These are phyloP conservation scores for Zaprionus africanus DNA, from an alignment of 1,140 invertebrate species.

Conservation along the genomic window DNA sequence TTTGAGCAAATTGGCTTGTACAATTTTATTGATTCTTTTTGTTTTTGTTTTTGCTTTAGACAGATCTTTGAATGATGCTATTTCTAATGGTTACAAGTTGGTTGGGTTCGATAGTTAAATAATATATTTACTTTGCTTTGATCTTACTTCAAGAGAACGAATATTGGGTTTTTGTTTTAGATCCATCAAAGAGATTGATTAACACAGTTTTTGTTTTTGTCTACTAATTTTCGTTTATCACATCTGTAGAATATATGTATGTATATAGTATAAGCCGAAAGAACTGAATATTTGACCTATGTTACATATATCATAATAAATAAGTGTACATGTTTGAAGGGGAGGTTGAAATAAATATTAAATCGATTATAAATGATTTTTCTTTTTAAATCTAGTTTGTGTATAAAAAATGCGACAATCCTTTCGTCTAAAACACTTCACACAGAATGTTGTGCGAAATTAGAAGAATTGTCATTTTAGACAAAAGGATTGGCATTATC, in stretches of 20 bases:
- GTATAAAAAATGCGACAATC: slow-evolving; percentile 83
- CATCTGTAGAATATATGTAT: slow-evolving; percentile 45
- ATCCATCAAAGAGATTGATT: slow-evolving; percentile 82
- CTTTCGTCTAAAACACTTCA: slow-evolving; percentile 82
- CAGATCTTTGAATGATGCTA: slow-evolving; percentile 38
- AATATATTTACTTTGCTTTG: slow-evolving; percentile 1
- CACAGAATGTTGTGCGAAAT: slow-evolving; percentile 54
- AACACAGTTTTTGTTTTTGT: slow-evolving; percentile 63
- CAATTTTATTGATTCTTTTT: slow-evolving; percentile 82
- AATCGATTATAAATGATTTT: slow-evolving; percentile 31
- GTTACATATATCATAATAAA: slow-evolving; percentile 31
- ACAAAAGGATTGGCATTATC: slow-evolving; percentile 84
- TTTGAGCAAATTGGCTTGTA: slow-evolving; percentile 84
- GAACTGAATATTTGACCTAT: slow-evolving; percentile 52
- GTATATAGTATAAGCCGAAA: slow-evolving; percentile 47
- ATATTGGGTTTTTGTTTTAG: slow-evolving; percentile 51
- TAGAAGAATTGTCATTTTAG: slow-evolving; percentile 78
- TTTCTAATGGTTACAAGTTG: slow-evolving; percentile 65
- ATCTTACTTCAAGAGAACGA: slow-evolving; percentile 39
- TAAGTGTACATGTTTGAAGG: slow-evolving; percentile 36
- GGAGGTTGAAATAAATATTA: slow-evolving; percentile 53
- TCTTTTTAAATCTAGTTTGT: slow-evolving; percentile 26
- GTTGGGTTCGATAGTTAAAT: slow-evolving; percentile 15
- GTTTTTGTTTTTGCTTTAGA: slow-evolving; percentile 34
- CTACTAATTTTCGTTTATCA: slow-evolving; percentile 60